Evolutionary conservation across 2,113 vertebrate species (phyloP).

Genomic region (Sphyrna mokarran): DNA sequence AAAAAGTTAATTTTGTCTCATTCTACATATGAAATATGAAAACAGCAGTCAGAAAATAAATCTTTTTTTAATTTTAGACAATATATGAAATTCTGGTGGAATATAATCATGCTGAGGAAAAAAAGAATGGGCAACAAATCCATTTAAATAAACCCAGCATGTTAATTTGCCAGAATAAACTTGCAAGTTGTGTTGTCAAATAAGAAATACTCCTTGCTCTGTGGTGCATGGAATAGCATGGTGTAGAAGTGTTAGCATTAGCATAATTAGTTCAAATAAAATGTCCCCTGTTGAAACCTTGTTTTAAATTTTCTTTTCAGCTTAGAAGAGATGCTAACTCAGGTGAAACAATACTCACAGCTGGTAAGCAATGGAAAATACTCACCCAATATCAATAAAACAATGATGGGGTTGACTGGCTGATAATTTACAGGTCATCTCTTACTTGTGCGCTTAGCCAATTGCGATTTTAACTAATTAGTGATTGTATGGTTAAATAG

Average conservation of each 20-base stretch:
- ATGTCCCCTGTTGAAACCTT: neutral
- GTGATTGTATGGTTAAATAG: neutral
- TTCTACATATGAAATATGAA: neutral
- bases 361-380: neutral
- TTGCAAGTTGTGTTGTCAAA: slow-evolving; percentile 18
- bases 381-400: neutral
- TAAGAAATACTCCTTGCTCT: neutral
- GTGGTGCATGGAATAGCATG: neutral
- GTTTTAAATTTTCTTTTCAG: neutral
- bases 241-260: neutral
- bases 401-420: neutral
- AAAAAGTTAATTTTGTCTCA: neutral
- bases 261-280: slow-evolving; percentile 29
- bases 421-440: neutral
- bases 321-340: neutral
- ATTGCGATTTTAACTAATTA: neutral
- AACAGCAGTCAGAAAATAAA: neutral
- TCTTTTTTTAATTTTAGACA: too few relatives aligned
- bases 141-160: neutral
- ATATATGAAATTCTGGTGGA: neutral
- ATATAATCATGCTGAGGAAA: neutral
- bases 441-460: neutral
- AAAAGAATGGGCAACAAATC: neutral
- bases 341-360: neutral
- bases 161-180: neutral